phyloP scores from a whole-genome alignment of 2,797 vertebrate species.

The Urosaurus nigricauda region DNA sequence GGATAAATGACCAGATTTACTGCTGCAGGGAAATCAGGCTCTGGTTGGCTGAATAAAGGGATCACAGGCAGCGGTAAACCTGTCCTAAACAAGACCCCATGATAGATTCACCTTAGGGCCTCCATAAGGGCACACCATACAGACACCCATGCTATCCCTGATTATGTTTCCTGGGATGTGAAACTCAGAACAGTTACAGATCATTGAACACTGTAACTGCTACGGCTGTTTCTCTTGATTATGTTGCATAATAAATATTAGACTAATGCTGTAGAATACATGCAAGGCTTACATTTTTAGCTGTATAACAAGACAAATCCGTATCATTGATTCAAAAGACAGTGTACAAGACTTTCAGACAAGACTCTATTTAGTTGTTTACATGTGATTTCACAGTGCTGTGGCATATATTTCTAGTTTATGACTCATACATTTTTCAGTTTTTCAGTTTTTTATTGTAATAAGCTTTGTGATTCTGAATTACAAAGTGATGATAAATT shows the following conservation, averaged over 20 bases:
- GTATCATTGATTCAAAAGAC: background rate
- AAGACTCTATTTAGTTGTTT: background rate
- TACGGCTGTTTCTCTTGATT: background rate
- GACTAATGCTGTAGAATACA: background rate
- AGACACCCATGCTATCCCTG: no score
- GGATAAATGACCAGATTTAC: background rate
- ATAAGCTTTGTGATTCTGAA: slow-evolving; percentile 16
- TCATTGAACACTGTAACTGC: background rate
- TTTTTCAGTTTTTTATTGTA: slow-evolving; percentile 14
- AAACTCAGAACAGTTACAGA: background rate
- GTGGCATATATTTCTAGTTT: background rate
- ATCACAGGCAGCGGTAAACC: no score
- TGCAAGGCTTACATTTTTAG: background rate
- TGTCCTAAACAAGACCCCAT: no score
- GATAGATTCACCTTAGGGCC: no score
- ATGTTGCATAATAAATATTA: background rate
- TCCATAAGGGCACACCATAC: no score
- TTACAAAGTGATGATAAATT: slow-evolving; percentile 20
- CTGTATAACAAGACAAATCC: background rate
- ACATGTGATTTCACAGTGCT: slow-evolving; percentile 23
- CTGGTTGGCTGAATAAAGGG: background rate
- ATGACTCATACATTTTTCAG: background rate
- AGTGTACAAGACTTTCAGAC: background rate
- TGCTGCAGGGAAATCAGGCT: background rate
- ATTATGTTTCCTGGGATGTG: no score